phyloP scores from a whole-genome alignment of 2,888 invertebrate species.

The Willowsia nigromaculata region DNA sequence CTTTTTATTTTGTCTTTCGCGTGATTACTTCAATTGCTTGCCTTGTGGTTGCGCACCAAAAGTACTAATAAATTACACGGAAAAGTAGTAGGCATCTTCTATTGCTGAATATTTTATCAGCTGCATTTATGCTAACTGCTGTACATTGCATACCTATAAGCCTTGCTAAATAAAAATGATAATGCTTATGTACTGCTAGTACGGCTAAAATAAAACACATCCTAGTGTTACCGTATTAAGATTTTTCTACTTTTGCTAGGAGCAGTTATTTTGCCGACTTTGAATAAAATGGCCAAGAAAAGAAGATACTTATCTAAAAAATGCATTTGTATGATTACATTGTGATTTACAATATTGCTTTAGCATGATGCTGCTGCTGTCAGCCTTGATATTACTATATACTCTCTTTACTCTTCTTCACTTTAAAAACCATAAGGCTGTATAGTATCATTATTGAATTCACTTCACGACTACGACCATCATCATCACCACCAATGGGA shows the following conservation, averaged over 20 bases:
- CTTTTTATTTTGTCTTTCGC: not conserved
- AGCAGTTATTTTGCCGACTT: conserved; percentile 34
- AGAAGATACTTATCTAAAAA: conserved; percentile 54
- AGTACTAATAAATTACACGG: conserved; percentile 10
- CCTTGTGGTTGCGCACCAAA: not conserved
- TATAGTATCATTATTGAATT: conserved; percentile 16
- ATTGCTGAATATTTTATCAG: conserved; percentile 36
- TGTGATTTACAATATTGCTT: conserved; percentile 60
- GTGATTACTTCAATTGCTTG: not conserved
- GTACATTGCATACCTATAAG: not conserved
- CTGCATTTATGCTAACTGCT: conserved; percentile 52
- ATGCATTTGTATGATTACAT: conserved; percentile 70
- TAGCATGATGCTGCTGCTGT: conserved; percentile 16
- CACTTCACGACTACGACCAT: conserved; percentile 4
- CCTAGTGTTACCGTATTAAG: conserved; percentile 5
- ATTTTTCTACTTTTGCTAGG: not conserved
- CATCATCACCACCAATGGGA: not conserved
- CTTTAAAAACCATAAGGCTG: not conserved
- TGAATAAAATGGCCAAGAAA: conserved; percentile 10
- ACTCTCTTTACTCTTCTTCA: not conserved
- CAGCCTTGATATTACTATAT: conserved; percentile 23
- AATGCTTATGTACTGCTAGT: not conserved
- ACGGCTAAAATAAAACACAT: not conserved
- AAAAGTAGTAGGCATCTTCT: not conserved
- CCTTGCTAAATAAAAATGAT: not conserved